Percentiles rank a stretch among this genome's conserved stretches.
Conservation (phyloP, 2,888 invertebrate genomes). For the Micropterix aruncella region DNA sequence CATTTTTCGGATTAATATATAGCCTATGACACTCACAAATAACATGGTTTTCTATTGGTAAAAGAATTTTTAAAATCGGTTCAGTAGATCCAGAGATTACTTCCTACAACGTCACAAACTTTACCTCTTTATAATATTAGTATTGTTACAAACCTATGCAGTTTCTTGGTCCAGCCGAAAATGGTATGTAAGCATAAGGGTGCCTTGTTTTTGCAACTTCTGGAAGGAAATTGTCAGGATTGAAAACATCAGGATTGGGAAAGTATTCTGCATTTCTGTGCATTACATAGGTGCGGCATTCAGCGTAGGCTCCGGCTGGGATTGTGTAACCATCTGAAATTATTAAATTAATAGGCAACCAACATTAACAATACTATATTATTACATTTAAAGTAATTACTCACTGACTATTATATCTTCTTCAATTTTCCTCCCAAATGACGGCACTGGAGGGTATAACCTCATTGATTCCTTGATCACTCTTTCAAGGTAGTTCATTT, state of each 20-base stretch:
- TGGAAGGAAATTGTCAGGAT: slow-evolving; percentile 21
- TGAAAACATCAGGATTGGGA: slow-evolving; percentile 18
- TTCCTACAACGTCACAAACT: too few relatives aligned
- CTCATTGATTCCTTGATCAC: background rate
- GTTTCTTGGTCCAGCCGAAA: slow-evolving; percentile 21
- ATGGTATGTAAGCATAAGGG: slow-evolving; percentile 20
- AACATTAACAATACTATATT: too few relatives aligned
- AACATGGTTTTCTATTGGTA: too few relatives aligned
- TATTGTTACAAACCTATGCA: slow-evolving; percentile 18
- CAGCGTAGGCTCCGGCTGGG: slow-evolving; percentile 16
- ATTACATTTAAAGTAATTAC: too few relatives aligned
- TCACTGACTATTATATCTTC: slow-evolving; percentile 18
- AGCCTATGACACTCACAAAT: too few relatives aligned
- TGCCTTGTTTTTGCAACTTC: slow-evolving; percentile 17
- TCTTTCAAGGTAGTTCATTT: background rate
- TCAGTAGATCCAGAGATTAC: too few relatives aligned
- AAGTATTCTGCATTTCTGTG: slow-evolving; percentile 23
- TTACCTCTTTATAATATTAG: too few relatives aligned
- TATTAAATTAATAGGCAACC: too few relatives aligned
- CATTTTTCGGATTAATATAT: too few relatives aligned
- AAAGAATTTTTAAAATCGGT: too few relatives aligned
- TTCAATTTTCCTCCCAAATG: background rate
- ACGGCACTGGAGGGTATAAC: background rate
- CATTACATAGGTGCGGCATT: slow-evolving; percentile 17
- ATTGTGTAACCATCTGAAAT: slow-evolving; percentile 17